Conservation (phyloP, 2,113 vertebrate genomes). For the Butorides virescens region DNA sequence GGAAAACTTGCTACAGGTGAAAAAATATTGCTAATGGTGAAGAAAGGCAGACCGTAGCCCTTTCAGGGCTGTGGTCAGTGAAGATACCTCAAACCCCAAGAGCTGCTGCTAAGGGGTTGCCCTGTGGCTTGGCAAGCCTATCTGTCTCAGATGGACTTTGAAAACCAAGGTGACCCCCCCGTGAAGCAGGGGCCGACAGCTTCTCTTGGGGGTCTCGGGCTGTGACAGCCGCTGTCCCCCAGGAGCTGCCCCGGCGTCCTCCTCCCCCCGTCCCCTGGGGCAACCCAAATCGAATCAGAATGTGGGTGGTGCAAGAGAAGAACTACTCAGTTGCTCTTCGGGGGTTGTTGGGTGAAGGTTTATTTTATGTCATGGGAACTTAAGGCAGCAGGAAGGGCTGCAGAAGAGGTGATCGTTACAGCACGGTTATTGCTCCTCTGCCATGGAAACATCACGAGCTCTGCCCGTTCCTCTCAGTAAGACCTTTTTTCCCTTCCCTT, state of each 20-base stretch:
- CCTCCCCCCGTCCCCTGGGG: accelerated
- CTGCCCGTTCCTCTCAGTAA: background rate
- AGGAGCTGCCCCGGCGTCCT: background rate
- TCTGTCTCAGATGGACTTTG: background rate
- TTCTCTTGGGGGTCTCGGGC: background rate
- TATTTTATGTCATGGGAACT: background rate
- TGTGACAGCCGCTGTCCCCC: accelerated
- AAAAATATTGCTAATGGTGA: background rate
- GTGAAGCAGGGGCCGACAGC: background rate
- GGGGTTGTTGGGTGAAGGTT: background rate
- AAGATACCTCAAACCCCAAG: no score
- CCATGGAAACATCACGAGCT: background rate
- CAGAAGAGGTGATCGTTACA: background rate
- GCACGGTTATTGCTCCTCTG: background rate
- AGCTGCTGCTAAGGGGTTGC: background rate
- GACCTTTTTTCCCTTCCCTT: background rate
- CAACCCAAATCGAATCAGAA: background rate
- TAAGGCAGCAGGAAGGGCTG: background rate
- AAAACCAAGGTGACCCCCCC: accelerated
- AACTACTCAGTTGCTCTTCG: accelerated
- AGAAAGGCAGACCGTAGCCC: background rate
- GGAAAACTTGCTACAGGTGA: background rate
- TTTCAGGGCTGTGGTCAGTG: no score
- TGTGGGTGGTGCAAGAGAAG: background rate
- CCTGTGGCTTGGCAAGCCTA: background rate